Evolutionary conservation across 2,113 vertebrate genomes (phyloP).

Genomic region (Python bivittatus): DNA sequence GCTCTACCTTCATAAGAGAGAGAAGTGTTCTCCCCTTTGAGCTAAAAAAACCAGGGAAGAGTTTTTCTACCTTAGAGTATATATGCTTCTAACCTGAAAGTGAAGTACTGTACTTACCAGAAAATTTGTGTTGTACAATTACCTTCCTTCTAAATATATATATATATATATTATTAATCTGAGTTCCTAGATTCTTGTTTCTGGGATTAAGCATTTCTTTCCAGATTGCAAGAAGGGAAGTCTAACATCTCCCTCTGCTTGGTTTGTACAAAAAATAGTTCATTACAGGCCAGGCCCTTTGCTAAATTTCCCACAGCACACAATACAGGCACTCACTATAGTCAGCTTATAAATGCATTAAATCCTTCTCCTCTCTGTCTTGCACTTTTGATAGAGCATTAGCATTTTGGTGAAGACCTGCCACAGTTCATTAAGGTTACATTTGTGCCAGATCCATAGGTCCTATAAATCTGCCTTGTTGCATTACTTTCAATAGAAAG

Average conservation of each 20-base stretch:
- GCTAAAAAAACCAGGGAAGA: background rate
- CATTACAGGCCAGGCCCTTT: background rate
- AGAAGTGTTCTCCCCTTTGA: background rate
- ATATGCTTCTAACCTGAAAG: background rate
- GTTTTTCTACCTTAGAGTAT: background rate
- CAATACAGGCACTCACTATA: background rate
- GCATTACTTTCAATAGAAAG: background rate
- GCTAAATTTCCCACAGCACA: background rate
- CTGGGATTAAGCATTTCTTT: background rate
- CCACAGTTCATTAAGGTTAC: slow-evolving; percentile 6
- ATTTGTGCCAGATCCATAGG: slow-evolving; percentile 18
- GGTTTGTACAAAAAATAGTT: background rate
- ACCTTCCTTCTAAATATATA: background rate
- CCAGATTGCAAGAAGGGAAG: no score
- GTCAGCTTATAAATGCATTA: background rate
- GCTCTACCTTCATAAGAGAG: background rate
- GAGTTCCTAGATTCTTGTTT: background rate
- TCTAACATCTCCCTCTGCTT: background rate
- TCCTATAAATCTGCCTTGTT: slow-evolving; percentile 16
- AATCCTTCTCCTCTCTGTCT: background rate
- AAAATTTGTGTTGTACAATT: background rate
- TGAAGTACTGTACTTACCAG: background rate
- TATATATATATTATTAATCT: no score
- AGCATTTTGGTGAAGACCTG: background rate
- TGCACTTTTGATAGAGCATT: background rate